These are phyloP conservation scores for Microplitis manilae DNA, from an alignment of 2,888 invertebrate species.

Conservation along the genomic window DNA sequence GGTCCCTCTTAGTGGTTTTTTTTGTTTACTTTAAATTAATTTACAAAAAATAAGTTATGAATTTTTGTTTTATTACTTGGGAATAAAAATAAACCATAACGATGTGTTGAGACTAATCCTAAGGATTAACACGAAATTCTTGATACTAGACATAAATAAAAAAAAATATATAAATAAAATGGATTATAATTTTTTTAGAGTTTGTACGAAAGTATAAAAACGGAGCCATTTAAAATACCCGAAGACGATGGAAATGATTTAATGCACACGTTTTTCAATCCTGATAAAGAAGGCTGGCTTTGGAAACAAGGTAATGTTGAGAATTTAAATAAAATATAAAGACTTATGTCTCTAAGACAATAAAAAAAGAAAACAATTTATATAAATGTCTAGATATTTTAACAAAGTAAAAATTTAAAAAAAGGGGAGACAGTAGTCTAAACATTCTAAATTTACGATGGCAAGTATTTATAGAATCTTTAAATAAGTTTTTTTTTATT, in stretches of 20 bases:
- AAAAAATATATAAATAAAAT: background rate
- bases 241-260: conserved; percentile 99
- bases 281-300: conserved; percentile 98
- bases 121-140: background rate
- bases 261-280: conserved; percentile 99
- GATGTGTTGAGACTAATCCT: background rate
- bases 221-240: conserved; percentile 99
- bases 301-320: conserved; percentile 90
- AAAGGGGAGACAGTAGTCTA: conserved; percentile 1
- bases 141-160: background rate
- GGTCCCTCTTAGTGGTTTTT: no score
- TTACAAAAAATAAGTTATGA: background rate
- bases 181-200: conserved; percentile 76
- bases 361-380: background rate
- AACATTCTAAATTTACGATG: conserved; percentile 2
- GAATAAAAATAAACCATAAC: background rate
- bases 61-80: background rate
- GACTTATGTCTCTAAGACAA: conserved; percentile 9
- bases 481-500: background rate
- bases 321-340: conserved; percentile 10
- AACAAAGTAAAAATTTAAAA: background rate
- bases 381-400: background rate
- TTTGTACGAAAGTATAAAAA: conserved; percentile 97
- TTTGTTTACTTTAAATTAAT: background rate
- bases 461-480: background rate